A percentile compares a stretch with the other conserved stretches of the same genome.
phyloP scores from a whole-genome alignment of 1,140 invertebrate species.

The Calephelis virginiensis region DNA sequence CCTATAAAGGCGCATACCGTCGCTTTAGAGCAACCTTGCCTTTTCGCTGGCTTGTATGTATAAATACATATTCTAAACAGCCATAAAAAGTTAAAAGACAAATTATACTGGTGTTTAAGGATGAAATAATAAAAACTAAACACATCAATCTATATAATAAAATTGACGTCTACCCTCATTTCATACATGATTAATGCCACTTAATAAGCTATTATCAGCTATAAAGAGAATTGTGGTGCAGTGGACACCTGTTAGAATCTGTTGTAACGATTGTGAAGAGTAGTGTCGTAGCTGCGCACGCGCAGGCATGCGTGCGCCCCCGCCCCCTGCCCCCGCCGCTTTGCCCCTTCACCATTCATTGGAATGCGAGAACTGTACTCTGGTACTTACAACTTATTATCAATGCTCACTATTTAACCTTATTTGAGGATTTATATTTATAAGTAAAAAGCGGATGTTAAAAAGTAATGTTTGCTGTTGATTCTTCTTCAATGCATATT shows the following conservation, averaged over 20 bases:
- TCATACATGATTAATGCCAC: conserved; percentile 24
- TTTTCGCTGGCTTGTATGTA: too few relatives aligned
- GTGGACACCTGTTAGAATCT: conserved; percentile 62
- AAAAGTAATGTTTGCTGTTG: conserved; percentile 5
- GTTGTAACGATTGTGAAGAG: conserved; percentile 54
- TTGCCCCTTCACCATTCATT: conserved; percentile 49
- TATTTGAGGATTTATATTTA: conserved; percentile 34
- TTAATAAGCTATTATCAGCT: conserved; percentile 45
- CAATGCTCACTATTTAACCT: conserved; percentile 45
- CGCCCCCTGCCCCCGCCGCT: conserved; percentile 29
- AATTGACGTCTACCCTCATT: conserved; percentile 26
- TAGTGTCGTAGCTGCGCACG: conserved; percentile 52
- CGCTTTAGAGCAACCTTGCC: too few relatives aligned
- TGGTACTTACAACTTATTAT: conserved; percentile 55
- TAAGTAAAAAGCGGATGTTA: conserved; percentile 18
- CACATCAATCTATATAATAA: neutral
- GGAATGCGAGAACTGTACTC: conserved; percentile 62
- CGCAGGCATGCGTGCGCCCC: conserved; percentile 50
- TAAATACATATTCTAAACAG: too few relatives aligned
- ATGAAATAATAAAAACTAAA: neutral
- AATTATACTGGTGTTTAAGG: too few relatives aligned
- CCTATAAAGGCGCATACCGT: too few relatives aligned
- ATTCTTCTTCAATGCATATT: too few relatives aligned
- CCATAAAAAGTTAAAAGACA: too few relatives aligned
- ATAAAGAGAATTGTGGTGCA: conserved; percentile 51